Evolutionary conservation across 2,888 invertebrate species (phyloP), one percentile per base, ranked within the genome.

Genomic region (Pammene aurita): DNA sequence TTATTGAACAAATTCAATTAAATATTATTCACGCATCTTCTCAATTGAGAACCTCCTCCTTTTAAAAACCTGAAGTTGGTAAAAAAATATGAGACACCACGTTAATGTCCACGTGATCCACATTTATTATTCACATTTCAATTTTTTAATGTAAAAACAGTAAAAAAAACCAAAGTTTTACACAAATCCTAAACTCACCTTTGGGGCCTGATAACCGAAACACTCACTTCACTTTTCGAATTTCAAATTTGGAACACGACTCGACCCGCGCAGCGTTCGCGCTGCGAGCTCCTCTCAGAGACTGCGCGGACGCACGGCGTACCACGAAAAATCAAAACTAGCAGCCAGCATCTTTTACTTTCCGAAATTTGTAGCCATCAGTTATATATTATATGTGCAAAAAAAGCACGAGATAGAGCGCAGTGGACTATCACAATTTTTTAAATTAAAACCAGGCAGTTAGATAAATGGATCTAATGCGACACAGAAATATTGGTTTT

Each of bases 231-330:
- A 68, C 68, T 58, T 26, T 54, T 64, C 62, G 26, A 67, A 44
- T 44, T 14, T 55, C n/a, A 52, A 60, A 52, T 58, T 66, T 50
- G 41, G 35, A 62, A 26, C 67, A 71, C 67, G 46, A 10, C 56
- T 57, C 56, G 67, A 10, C 56, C 60, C 56, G 67, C 68, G 67
- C 61, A 14, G 62, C 61, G 64, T 54, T 50, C 73, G 71, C 71
- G 72, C 63, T 60, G 61, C 71, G 63, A 66, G 63, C 50, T 64
- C 63, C 67, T 61, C 67, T 67, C 35, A 14, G 5, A 35, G 68
- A 75, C 75, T 75, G 75, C 72, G 74, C 72, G 2, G 5, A 57
- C 69, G 70, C 55, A 18, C 18, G n/a, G 7, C 2, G 14, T 26
- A 18, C 56, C 61, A 57, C 60, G 58, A 55, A 68, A 73, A 55